Evolutionary conservation across 2,888 invertebrate species (phyloP), one percentile per base, ranked within the genome.

Genomic region (Chesias legatella): DNA sequence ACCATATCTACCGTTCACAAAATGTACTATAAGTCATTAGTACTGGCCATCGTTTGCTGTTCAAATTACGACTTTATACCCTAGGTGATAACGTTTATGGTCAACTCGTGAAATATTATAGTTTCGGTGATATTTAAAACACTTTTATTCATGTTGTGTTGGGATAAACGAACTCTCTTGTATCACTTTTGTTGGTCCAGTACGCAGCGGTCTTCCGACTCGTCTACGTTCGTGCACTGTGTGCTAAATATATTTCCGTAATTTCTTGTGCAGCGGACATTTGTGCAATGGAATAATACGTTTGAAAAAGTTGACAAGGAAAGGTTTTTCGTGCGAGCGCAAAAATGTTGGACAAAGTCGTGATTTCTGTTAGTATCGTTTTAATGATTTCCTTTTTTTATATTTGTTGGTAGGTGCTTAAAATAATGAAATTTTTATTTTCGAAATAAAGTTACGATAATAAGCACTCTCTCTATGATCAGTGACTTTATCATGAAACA

Each of bases 151-250:
- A 34, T 51, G 50, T 65, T 63, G 67, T 61, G 64, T 60, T 65
- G 59, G 52, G 52, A 56, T 53, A 53, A 51, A 53, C 51, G 48
- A 48, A 57, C 52, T 50, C 48, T 43, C 48, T 37, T 53, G 44
- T 54, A 38, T 48, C 58, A 58, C 53, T 60, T 58, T 58, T 58
- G 51, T 53, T 51, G 54, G 36, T 52, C 57, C 68, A 68, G 75
- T 68, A 60, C 59, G 62, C 58, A 63, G 62, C 73, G 63, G 66
- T 68, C 67, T 67, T 60, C 64, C 54, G 64, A 63, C 59, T 52
- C 64, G 63, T 64, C 60, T 70, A 71, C 66, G 62, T 57, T 62
- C 64, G 69, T 65, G 60, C 49, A 55, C 63, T 57, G 60, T 55
- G 60, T 57, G 54, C 53, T 45, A 56, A 57, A 58, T 52, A 41